Percentiles rank a stretch among this genome's conserved stretches.
These are phyloP conservation scores for Campoplex nolae DNA, from an alignment of 2,888 invertebrate species.

Conservation along the genomic window DNA sequence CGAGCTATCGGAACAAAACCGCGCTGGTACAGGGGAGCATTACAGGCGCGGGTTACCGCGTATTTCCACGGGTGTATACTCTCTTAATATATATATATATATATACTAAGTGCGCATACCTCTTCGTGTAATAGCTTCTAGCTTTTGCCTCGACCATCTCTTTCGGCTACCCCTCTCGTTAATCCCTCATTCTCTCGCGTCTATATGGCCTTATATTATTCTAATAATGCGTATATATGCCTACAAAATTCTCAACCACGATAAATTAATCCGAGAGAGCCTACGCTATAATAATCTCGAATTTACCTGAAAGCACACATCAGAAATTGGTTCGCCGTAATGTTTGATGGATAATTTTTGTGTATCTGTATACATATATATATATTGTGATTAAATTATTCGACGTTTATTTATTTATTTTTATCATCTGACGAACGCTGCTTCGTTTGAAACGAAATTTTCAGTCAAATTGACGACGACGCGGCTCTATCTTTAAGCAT, in stretches of 20 bases:
- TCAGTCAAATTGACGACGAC: neutral
- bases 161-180: slow-evolving; percentile 23
- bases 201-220: slow-evolving; percentile 2
- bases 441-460: neutral
- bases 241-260: slow-evolving; percentile 34
- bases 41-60: slow-evolving; percentile 69
- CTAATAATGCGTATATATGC: slow-evolving; percentile 4
- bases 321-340: neutral
- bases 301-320: neutral
- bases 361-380: too few species aligned
- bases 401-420: neutral
- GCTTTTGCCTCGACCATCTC: slow-evolving; percentile 43
- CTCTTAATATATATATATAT: slow-evolving; percentile 27
- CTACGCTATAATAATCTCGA: slow-evolving; percentile 11
- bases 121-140: slow-evolving; percentile 37
- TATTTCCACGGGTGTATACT: slow-evolving; percentile 62
- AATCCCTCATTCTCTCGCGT: slow-evolving; percentile 43
- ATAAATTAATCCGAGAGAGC: slow-evolving; percentile 14
- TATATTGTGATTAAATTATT: neutral
- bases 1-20: slow-evolving; percentile 79
- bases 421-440: neutral
- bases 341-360: neutral
- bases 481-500: neutral
- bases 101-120: slow-evolving; percentile 13
- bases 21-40: slow-evolving; percentile 60